A percentile compares a stretch with the other conserved stretches of the same genome.
Evolutionary conservation across 2,113 vertebrate genomes (phyloP).

Genomic region (Pygoscelis adeliae): DNA sequence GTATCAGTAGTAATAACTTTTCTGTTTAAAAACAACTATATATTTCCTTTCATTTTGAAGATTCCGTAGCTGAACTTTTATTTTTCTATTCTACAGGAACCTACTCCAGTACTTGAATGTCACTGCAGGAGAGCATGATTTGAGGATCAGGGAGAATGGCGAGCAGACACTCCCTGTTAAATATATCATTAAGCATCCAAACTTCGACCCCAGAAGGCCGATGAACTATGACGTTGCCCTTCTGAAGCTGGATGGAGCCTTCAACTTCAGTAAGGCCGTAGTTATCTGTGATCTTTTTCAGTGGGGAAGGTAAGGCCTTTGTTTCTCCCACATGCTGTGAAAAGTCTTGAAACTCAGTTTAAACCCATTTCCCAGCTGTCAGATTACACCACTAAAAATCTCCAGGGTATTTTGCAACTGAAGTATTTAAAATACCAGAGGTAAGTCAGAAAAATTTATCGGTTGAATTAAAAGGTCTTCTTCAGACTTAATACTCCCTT

Average conservation of each 20-base stretch:
- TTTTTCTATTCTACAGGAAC: slow-evolving; percentile 37
- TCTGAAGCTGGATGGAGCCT: slow-evolving; percentile 76
- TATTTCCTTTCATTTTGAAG: background rate
- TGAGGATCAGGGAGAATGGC: slow-evolving; percentile 65
- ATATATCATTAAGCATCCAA: slow-evolving; percentile 79
- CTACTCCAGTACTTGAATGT: slow-evolving; percentile 46
- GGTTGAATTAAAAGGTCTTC: background rate
- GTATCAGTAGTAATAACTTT: background rate
- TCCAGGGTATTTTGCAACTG: background rate
- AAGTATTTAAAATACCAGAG: background rate
- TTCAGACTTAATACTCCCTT: background rate
- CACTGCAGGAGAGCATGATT: slow-evolving; percentile 82
- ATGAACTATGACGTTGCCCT: slow-evolving; percentile 86
- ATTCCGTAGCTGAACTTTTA: background rate
- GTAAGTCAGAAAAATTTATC: background rate
- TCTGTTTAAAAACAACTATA: background rate
- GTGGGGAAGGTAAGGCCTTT: background rate
- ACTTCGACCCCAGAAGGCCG: slow-evolving; percentile 75
- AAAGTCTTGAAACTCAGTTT: background rate
- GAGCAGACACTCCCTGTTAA: slow-evolving; percentile 80
- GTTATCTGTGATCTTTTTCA: background rate
- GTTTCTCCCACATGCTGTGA: background rate
- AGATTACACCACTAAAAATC: background rate
- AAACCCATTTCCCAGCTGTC: background rate
- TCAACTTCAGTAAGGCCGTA: slow-evolving; percentile 80